Conservation (phyloP, 2,113 vertebrate genomes). For the Aptenodytes forsteri region DNA sequence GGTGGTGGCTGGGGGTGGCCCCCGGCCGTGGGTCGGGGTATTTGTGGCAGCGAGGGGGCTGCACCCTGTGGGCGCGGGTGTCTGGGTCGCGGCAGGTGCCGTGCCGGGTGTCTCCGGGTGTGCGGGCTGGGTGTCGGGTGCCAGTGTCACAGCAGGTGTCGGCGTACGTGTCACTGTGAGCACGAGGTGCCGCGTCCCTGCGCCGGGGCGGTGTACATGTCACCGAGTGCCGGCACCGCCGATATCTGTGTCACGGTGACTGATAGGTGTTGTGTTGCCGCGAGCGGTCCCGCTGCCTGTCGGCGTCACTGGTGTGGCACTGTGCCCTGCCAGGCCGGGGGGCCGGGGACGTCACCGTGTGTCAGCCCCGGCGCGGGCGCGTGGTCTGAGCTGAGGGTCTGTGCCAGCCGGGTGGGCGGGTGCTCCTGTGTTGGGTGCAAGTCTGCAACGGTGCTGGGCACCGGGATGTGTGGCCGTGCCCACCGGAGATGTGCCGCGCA, state of each 20-base stretch:
- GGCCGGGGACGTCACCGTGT: neutral
- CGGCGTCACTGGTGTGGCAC: neutral
- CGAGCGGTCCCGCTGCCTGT: neutral
- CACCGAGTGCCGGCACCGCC: neutral
- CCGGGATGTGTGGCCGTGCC: neutral
- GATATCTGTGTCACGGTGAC: neutral
- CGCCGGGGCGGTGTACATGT: neutral
- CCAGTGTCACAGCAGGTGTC: neutral
- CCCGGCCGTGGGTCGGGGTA: neutral
- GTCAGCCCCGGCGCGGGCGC: neutral
- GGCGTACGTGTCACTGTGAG: neutral
- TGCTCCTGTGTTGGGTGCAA: neutral
- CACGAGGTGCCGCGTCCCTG: neutral
- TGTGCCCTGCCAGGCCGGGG: neutral
- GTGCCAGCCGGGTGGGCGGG: neutral
- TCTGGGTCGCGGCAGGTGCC: neutral
- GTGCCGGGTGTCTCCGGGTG: neutral
- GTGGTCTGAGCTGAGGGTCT: neutral
- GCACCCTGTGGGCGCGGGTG: neutral
- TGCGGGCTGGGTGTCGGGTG: neutral
- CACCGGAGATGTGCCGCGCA: no score
- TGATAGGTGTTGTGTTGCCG: neutral
- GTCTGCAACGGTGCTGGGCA: neutral
- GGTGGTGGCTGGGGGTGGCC: neutral
- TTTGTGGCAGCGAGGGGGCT: neutral